Conservation (phyloP, 2,113 vertebrate species). For the Anolis sagrei region DNA sequence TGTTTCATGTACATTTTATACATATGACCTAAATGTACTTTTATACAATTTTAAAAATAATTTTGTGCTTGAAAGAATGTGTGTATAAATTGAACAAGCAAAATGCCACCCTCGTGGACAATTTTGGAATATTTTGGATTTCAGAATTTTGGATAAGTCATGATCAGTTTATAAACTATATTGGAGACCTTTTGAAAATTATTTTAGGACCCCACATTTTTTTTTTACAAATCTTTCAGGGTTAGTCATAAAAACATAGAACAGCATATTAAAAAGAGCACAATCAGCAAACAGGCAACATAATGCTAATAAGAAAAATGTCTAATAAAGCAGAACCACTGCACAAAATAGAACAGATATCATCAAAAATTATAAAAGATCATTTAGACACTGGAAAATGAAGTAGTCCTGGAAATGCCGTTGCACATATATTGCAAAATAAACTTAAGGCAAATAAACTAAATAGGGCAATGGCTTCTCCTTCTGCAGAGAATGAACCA, state of each 20-base stretch:
- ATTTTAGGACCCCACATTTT: background rate
- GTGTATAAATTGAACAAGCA: no score
- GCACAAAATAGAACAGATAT: background rate
- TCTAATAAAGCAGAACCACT: background rate
- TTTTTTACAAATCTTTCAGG: background rate
- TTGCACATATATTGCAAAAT: background rate
- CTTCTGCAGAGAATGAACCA: constrained; percentile 25
- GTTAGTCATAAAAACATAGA: no score
- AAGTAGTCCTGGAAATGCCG: background rate
- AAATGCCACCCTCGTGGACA: no score
- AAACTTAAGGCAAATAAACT: constrained; percentile 6
- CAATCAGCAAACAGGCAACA: background rate
- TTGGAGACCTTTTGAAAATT: background rate
- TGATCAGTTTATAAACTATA: no score
- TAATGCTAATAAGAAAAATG: no score
- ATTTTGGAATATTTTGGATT: no score
- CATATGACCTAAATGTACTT: no score
- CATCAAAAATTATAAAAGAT: background rate
- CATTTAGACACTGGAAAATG: background rate
- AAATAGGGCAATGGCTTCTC: constrained; percentile 17
- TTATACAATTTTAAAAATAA: no score
- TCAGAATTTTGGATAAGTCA: no score
- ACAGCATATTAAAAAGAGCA: background rate
- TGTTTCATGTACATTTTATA: no score
- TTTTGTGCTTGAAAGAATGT: no score